Evolutionary conservation across 2,888 invertebrate species (phyloP), one percentile per base, ranked within the genome.

Genomic region (Hyles lineata): DNA sequence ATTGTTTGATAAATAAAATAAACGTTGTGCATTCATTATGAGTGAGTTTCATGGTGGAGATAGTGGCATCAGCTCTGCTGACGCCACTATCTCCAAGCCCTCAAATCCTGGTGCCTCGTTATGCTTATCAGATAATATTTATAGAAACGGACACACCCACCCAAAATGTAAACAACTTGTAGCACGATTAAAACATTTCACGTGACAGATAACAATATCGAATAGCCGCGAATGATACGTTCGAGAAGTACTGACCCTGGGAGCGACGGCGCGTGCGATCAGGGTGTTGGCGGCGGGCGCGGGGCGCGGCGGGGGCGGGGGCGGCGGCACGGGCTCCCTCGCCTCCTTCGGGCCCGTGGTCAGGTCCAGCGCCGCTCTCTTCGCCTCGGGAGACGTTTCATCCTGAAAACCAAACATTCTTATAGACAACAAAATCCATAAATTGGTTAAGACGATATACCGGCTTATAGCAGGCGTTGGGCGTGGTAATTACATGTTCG

Each of bases 291-390:
- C 2, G 9, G 11, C 15, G 15, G 35, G 5, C n/a, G 35, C 21
- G 8, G 25, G 60, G 25, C 29, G 61, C 29, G 61, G 19, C 67
- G 67, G 72, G 74, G 52, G 62, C 70, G n/a, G 69, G 43, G 71
- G 67, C 50, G n/a, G 71, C 32, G 70, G 71, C 32, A 69, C 25
- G 67, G 52, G 43, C 25, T 29, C 72, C 74, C 61, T 76, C 76
- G 23, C 72, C 74, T 63, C 77, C 76, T 69, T 73, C 21, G 72
- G 75, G 67, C 78, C 74, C 73, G 85, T 77, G n/a, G 86, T 84
- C 72, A 90, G 84, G 73, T 92, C 92, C 19, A 92, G 80, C 1
- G 92, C 92, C 72, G 85, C 73, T 7, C 92, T 84, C 81, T 93
- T 92, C 2, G 91, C 87, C 3, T 77, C 84, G 9, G 87, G 84